A percentile compares a stretch with the other conserved stretches of the same genome.
phyloP scores from a whole-genome alignment of 2,888 invertebrate species.

The Idaea dimidiata region DNA sequence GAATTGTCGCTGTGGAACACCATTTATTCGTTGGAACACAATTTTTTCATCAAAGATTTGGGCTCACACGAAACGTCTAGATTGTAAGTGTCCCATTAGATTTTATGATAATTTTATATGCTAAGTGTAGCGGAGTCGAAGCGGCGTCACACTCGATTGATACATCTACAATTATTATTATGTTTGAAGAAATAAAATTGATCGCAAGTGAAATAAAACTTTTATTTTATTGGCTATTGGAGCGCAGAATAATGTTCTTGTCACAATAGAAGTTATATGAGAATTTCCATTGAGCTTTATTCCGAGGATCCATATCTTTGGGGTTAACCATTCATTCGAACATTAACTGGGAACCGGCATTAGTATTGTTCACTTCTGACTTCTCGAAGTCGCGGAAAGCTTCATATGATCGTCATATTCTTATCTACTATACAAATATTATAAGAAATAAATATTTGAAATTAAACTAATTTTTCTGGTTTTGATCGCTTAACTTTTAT shows the following conservation, averaged over 20 bases:
- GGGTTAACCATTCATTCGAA: slow-evolving; percentile 51
- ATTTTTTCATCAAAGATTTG: too few relatives aligned
- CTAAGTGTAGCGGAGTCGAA: not conserved
- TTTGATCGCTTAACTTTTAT: too few relatives aligned
- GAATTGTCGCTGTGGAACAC: too few relatives aligned
- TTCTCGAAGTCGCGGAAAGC: slow-evolving; percentile 42
- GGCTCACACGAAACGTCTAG: too few relatives aligned
- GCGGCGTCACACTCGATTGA: not conserved
- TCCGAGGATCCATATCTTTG: slow-evolving; percentile 44
- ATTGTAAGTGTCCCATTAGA: too few relatives aligned
- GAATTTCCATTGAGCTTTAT: slow-evolving; percentile 53
- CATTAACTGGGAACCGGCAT: slow-evolving; percentile 63
- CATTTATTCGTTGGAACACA: too few relatives aligned
- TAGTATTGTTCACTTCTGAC: slow-evolving; percentile 55
- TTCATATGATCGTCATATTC: slow-evolving; percentile 55
- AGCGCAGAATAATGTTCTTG: slow-evolving; percentile 22
- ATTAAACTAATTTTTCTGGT: slow-evolving; percentile 8
- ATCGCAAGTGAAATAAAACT: not conserved
- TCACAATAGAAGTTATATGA: slow-evolving; percentile 35
- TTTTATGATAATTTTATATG: too few relatives aligned
- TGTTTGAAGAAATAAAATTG: not conserved
- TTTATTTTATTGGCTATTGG: not conserved
- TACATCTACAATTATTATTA: not conserved
- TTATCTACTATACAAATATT: not conserved
- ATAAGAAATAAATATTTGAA: not conserved